These are phyloP conservation scores for Clarias macrocephalus DNA, from an alignment of 2,113 vertebrate genomes.

Conservation along the genomic window DNA sequence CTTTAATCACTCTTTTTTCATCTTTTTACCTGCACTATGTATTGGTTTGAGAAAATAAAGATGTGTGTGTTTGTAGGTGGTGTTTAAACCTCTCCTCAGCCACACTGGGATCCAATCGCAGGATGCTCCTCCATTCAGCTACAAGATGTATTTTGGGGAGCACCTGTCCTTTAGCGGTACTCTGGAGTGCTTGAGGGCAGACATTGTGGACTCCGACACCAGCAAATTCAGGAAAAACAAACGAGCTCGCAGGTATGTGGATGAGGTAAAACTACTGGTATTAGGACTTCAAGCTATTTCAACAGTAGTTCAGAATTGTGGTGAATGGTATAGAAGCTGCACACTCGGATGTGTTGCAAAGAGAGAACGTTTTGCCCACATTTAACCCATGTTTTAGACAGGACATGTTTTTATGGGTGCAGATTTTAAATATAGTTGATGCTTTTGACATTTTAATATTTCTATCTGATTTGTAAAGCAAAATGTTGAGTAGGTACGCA, in stretches of 20 bases:
- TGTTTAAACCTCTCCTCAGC: conserved; percentile 93
- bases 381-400: not conserved
- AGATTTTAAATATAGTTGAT: not conserved
- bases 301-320: not conserved
- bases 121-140: conserved; percentile 88
- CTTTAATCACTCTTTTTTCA: not conserved
- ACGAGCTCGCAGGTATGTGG: conserved; percentile 81
- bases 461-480: not conserved
- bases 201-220: conserved; percentile 97
- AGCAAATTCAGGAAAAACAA: conserved; percentile 93
- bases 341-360: not conserved
- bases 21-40: not conserved
- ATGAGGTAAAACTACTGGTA: not conserved
- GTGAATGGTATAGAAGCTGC: not conserved
- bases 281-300: not conserved
- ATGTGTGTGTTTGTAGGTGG: conserved; percentile 76
- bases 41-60: not conserved
- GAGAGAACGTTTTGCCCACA: not conserved
- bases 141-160: conserved; percentile 97
- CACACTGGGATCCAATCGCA: conserved; percentile 93
- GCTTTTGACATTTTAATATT: not conserved
- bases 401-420: not conserved
- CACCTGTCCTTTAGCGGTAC: conserved; percentile 96
- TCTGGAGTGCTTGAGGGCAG: conserved; percentile 91
- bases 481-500: not conserved